Evolutionary conservation across 2,113 vertebrate genomes (phyloP), one percentile per base, ranked within the genome.

Genomic region (Callospermophilus lateralis): DNA sequence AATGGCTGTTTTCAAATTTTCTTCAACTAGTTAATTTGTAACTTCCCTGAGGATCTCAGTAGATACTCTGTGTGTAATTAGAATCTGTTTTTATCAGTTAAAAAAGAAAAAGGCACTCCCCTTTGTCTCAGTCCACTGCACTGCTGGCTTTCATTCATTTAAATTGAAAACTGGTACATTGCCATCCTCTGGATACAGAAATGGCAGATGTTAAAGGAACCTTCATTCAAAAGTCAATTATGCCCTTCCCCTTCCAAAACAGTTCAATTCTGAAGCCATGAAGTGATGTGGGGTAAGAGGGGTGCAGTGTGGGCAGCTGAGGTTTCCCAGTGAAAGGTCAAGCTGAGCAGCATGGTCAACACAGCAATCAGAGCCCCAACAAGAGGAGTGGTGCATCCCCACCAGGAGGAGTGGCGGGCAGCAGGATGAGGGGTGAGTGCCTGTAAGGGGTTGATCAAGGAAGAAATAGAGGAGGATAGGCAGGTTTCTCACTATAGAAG

Each of bases 41-140:
- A 95, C 96, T 97, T 97, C 96, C 90, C 86, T n/a, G 20, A 92
- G 84, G 96, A 93, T 95, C 96, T 98, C 91, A 86, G 61, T 67
- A 97, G 89, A 70, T 5, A 2, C 37, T 94, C 85, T 95, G 68
- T 90, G 72, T 96, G 68, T 97, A 96, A 93, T 96, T 97, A 97
- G 97, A 96, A 93, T 1, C 0, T 72, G 83, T 96, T 96, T 96
- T 88, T 83, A 93, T 98, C 81, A 76, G 84, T 95, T 96, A 17
- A 91, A 48, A 7, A 80, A 58, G 17, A 95, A 53, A 61, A 90
- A 89, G n/a, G 11, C 8, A 0, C 51, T 63, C 20, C 16, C 16
- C 65, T 87, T 45, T 93, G 55, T 94, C 94, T 96, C 58, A 74
- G 84, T 87, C 87, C 94, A 70, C 86, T 91, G 65, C 87, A 93